These are phyloP conservation scores for Drosophila ambigua DNA, from an alignment of 1,140 invertebrate species.

Conservation along the genomic window DNA sequence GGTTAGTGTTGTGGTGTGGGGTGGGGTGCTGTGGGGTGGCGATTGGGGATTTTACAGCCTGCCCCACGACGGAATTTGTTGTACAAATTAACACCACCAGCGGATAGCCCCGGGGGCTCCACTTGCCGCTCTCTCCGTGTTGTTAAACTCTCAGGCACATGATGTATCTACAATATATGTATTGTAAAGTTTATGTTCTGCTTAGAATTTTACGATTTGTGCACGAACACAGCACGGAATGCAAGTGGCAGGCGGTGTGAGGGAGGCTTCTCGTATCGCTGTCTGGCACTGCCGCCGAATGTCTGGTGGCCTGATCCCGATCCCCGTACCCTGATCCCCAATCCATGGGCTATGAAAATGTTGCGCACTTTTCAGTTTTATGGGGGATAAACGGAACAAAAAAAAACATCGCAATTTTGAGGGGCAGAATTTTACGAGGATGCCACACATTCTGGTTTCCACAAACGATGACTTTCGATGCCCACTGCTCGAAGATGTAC, in stretches of 20 bases:
- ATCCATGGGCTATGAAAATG: background rate
- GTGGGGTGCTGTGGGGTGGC: constrained; percentile 10
- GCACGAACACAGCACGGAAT: constrained; percentile 36
- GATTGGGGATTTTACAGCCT: constrained; percentile 32
- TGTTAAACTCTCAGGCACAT: constrained; percentile 52
- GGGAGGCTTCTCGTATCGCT: constrained; percentile 1
- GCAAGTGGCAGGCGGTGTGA: constrained; percentile 47
- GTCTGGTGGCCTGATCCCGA: constrained; percentile 40
- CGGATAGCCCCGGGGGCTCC: constrained; percentile 14
- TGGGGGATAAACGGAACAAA: background rate
- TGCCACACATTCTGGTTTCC: constrained; percentile 33
- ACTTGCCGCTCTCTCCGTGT: constrained; percentile 17
- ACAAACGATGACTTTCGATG: constrained; percentile 13
- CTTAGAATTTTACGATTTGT: constrained; percentile 43
- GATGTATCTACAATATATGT: constrained; percentile 38
- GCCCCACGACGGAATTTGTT: constrained; percentile 36
- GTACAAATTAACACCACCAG: constrained; percentile 67
- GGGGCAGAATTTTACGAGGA: too few species aligned
- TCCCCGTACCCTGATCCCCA: background rate
- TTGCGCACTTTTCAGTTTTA: constrained; percentile 2
- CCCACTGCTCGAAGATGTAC: too few species aligned
- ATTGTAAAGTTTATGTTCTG: constrained; percentile 47
- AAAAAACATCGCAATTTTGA: constrained; percentile 4
- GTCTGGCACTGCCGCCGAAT: constrained; percentile 22
- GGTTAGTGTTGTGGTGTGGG: constrained; percentile 55